Base-by-base conservation (phyloP, 2,797 vertebrate species). In the Protonibea diacanthus region DNA sequence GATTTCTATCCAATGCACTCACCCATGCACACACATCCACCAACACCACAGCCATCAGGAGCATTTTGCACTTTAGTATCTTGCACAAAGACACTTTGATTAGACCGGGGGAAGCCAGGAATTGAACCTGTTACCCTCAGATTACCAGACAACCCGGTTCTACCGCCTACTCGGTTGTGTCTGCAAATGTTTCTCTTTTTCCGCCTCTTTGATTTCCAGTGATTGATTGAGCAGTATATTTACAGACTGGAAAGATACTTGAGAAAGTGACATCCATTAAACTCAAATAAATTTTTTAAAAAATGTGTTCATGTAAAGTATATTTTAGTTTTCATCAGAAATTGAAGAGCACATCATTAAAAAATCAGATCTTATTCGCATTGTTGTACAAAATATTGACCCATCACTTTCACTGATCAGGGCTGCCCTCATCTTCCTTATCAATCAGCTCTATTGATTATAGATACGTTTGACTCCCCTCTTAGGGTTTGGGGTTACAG, bases 361-460 rank as follows among this genome's bases (percentile, higher is more conserved):
- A 49, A 59, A 48, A 7, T 40, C 20, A 29, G 25, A 29, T 11
- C 38, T 6, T 23, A 23, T 45, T 18, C 0, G 21, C 2, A 5
- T 48, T 20, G 20, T 45, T 47, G 4, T 29, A 17, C 11, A 15
- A 49, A 72, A 33, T 58, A 17, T 20, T 25, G 57, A 55, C 20
- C 33, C 2, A 4, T 69, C 12, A 1, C 45, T 66, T 15, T 57
- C 2, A 78, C 14, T 69, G 61, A 60, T 82, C 33, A 0, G 10
- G 1, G 3, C 17, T 64, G 14, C 13, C 18, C 27, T 77, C 51
- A 1, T 42, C 33, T 69, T 67, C 18, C 12, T 71, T 61, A 51
- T 62, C 33, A 45, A 67, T 78, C 58, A 59, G 44, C 17, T 69
- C 13, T 57, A 89, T 81, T 86, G 86, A 88, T 89, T 68, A 23